phyloP scores from a whole-genome alignment of 53 echinoderm and acorn worm genomes.

The Glandiceps talaboti region DNA sequence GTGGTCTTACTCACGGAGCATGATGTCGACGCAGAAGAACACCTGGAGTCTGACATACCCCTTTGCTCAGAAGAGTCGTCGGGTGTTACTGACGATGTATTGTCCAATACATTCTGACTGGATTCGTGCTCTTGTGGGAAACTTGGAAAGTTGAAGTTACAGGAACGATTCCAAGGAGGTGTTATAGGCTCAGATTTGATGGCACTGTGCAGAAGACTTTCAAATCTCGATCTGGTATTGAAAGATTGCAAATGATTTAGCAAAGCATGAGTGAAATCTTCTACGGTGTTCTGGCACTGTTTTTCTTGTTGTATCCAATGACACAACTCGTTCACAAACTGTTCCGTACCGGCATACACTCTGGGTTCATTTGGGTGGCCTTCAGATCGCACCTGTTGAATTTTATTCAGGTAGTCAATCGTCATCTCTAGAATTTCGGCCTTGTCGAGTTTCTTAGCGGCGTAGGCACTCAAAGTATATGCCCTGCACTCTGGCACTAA shows the following conservation, averaged over 20 bases:
- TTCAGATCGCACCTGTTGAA: slow-evolving; percentile 34
- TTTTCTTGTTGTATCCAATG: neutral
- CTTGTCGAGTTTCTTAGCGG: slow-evolving; percentile 35
- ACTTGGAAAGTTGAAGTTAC: neutral
- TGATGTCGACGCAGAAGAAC: neutral
- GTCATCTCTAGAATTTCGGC: slow-evolving; percentile 53
- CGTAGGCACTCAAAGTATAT: neutral
- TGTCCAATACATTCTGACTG: neutral
- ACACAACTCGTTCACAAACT: neutral
- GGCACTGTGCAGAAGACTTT: neutral
- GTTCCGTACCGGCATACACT: neutral
- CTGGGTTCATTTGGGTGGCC: neutral
- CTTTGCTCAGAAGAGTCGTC: neutral
- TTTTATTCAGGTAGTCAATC: slow-evolving; percentile 34
- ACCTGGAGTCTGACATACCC: neutral
- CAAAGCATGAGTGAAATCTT: neutral
- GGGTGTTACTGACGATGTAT: neutral
- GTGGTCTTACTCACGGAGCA: neutral
- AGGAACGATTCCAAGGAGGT: neutral
- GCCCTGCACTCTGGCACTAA: slow-evolving; percentile 34
- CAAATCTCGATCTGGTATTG: neutral
- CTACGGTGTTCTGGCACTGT: neutral
- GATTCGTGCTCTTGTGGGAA: neutral
- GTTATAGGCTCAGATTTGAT: neutral
- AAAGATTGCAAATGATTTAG: neutral